Evolutionary conservation across 2,888 invertebrate genomes (phyloP).

Genomic region (Ctena decussata): DNA sequence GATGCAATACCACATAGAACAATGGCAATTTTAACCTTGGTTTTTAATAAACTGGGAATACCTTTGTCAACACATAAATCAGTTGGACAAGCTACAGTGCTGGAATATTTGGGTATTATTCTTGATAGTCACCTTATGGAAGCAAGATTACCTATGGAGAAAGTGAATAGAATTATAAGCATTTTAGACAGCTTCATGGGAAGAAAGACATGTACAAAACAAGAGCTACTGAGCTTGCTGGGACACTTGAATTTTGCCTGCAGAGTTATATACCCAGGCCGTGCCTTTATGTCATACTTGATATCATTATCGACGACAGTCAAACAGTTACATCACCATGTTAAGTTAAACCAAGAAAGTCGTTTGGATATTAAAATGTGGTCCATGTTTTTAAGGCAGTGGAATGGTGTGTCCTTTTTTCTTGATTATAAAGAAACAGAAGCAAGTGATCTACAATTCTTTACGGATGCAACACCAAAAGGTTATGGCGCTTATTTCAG

Average conservation of each 20-base stretch:
- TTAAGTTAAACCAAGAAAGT: neutral
- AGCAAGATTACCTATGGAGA: neutral
- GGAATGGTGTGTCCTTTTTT: neutral
- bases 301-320: neutral
- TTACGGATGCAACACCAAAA: too few species aligned
- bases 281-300: neutral
- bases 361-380: neutral
- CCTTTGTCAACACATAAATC: neutral
- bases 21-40: conserved; percentile 38
- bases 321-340: neutral
- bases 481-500: too few species aligned
- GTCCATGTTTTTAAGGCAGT: neutral
- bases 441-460: too few species aligned
- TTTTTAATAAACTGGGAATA: conserved; percentile 34
- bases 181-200: neutral
- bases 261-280: neutral
- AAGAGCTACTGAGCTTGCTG: neutral
- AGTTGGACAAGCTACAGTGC: neutral
- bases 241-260: neutral
- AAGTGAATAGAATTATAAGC: neutral
- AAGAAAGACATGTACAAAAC: neutral
- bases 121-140: neutral
- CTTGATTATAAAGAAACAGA: too few species aligned
- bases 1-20: conserved; percentile 31
- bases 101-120: neutral